A percentile compares a stretch with the other conserved stretches of the same genome.
Conservation (phyloP, 2,888 invertebrate genomes). For the Villa cingulata region DNA sequence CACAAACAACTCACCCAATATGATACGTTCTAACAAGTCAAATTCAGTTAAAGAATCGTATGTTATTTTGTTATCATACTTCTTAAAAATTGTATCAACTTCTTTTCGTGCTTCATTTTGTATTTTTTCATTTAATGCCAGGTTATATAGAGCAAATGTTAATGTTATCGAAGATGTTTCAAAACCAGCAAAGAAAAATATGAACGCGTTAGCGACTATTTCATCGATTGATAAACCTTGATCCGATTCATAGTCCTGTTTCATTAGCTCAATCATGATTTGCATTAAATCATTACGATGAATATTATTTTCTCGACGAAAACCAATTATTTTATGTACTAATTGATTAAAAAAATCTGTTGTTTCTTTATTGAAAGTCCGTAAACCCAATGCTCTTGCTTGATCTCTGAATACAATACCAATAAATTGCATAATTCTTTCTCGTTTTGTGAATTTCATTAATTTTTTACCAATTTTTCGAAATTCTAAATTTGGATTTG, state of each 20-base stretch:
- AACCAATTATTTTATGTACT: slow-evolving; percentile 12
- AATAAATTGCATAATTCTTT: slow-evolving; percentile 2
- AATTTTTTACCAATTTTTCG: slow-evolving; percentile 12
- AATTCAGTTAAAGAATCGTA: slow-evolving; percentile 32
- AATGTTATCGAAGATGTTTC: slow-evolving; percentile 36
- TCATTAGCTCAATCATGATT: slow-evolving; percentile 13
- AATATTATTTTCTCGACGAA: slow-evolving; percentile 12
- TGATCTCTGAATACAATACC: slow-evolving; percentile 6
- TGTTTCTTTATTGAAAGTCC: slow-evolving; percentile 5
- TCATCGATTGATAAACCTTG: slow-evolving; percentile 23
- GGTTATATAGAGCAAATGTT: slow-evolving; percentile 33
- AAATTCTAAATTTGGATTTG: slow-evolving; percentile 21
- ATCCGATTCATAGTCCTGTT: slow-evolving; percentile 8
- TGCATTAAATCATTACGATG: slow-evolving; percentile 15
- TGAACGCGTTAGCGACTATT: slow-evolving; percentile 37
- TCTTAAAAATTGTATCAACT: slow-evolving; percentile 24
- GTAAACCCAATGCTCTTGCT: slow-evolving; percentile 5
- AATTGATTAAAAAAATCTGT: slow-evolving; percentile 10
- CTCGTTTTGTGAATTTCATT: slow-evolving; percentile 7
- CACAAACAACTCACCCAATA: slow-evolving; percentile 30
- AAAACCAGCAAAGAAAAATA: slow-evolving; percentile 38
- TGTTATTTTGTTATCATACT: slow-evolving; percentile 25
- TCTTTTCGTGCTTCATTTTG: slow-evolving; percentile 32
- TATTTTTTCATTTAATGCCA: slow-evolving; percentile 33
- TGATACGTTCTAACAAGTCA: slow-evolving; percentile 32